Base-by-base conservation (phyloP, 53 echinoderm and acorn worm species). In the Arbacia lixula region DNA sequence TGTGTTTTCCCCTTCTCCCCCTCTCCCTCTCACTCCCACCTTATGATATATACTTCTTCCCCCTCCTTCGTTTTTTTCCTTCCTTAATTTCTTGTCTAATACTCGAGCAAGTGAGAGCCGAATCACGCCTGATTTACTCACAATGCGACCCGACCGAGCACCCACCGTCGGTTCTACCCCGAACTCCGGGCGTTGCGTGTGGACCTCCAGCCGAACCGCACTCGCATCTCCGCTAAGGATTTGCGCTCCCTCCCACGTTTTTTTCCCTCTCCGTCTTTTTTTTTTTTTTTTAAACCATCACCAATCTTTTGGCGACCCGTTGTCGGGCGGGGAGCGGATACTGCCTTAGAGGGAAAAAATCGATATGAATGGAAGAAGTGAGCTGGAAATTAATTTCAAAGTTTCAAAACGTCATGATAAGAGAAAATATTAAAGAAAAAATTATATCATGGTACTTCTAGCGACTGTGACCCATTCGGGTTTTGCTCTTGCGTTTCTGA, bases 301-400 rank as follows among this genome's bases (percentile, higher is more conserved):
- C n/a, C n/a, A n/a, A n/a, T n/a, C n/a, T n/a, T n/a, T n/a, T 36
- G 66, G 46, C 49, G 49, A 43, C 49, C 68, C 6, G 42, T 24
- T 0, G 46, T 12, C 69, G 6, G 25, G 12, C 43, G 27, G 19
- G n/a, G 29, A 29, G 28, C 16, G 49, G 49, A 46, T 71, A 28
- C 29, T 40, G 24, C 22, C 12, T 40, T 5, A 46, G 46, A 14
- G 6, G 25, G 25, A 24, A 29, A 71, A 71, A 71, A 46, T 71
- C 71, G 49, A 71, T 71, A 1, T 42, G 12, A 71, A 71, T 66
- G 24, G 66, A 37, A 1, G 2, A 37, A 37, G 36, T 66, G 66
- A 66, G 37, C 36, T 66, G 66, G 66, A 66, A 63, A 66, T 36
- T 36, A 66, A 37, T 33, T 63, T 63, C n/a, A 38, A 66, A 66